Conservation (phyloP, 2,797 vertebrate species). For the Haliaeetus albicilla region DNA sequence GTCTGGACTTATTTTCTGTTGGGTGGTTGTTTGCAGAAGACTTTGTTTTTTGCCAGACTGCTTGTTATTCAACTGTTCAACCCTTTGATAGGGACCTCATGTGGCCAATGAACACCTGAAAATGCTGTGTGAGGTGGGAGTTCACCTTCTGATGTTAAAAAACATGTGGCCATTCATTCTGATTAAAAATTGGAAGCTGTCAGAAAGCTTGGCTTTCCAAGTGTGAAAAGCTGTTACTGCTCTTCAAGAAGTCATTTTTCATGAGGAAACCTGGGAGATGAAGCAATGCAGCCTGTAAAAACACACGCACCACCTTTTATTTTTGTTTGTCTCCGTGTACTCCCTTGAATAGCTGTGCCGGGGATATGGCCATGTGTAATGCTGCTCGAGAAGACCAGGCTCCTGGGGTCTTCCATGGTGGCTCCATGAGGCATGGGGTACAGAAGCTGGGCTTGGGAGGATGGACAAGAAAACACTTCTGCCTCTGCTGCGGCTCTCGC, state of each 20-base stretch:
- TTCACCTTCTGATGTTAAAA: neutral
- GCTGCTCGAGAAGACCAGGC: neutral
- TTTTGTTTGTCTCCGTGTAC: neutral
- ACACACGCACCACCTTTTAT: neutral
- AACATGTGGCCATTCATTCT: neutral
- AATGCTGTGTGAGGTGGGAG: neutral
- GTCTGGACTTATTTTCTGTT: neutral
- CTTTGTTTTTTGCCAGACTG: neutral
- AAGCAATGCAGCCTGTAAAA: neutral
- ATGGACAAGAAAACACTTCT: neutral
- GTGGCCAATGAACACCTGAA: neutral
- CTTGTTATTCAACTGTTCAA: neutral
- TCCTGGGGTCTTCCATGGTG: fast-evolving
- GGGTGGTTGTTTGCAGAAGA: neutral
- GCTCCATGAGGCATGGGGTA: neutral
- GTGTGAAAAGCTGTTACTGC: neutral
- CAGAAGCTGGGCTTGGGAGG: neutral
- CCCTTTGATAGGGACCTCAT: neutral
- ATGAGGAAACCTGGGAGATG: neutral
- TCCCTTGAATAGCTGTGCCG: neutral
- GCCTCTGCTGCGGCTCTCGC: fast-evolving
- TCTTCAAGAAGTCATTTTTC: neutral
- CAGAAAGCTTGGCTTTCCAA: neutral
- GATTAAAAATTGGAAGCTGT: neutral
- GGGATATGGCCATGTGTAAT: neutral